Conservation (phyloP, 1,140 invertebrate genomes). For the Drosophila kanapiae region DNA sequence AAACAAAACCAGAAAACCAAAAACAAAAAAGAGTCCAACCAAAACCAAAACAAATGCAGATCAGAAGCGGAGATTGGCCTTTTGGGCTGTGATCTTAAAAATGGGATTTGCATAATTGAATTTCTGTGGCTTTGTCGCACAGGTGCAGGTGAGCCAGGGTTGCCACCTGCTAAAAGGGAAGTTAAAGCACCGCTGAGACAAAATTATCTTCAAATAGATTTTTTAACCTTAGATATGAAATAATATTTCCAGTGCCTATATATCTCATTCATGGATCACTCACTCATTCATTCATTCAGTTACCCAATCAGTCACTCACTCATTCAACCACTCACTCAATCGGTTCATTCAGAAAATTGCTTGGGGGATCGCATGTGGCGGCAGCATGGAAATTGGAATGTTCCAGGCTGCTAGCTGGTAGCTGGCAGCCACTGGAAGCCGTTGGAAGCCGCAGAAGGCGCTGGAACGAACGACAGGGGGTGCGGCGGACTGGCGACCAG, state of each 20-base stretch:
- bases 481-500: constrained; percentile 50
- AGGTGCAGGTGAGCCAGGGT: constrained; percentile 66
- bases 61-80: constrained; percentile 60
- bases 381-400: constrained; percentile 47
- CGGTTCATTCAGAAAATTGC: constrained; percentile 50
- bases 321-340: constrained; percentile 27
- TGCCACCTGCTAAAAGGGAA: constrained; percentile 19
- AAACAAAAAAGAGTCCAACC: constrained; percentile 4
- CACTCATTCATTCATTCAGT: background rate
- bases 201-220: background rate
- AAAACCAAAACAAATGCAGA: constrained; percentile 63
- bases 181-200: background rate
- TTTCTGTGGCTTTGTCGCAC: constrained; percentile 43
- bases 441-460: constrained; percentile 47
- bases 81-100: constrained; percentile 55
- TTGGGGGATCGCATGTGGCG: constrained; percentile 41
- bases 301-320: constrained; percentile 10
- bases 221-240: background rate
- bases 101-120: constrained; percentile 78
- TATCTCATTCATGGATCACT: constrained; percentile 20
- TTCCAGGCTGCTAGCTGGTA: constrained; percentile 16
- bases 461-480: constrained; percentile 60
- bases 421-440: constrained; percentile 56
- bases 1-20: constrained; percentile 8
- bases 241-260: constrained; percentile 5